Base-by-base conservation (phyloP, 2,888 invertebrate species). In the Sarcophaga variegata region DNA sequence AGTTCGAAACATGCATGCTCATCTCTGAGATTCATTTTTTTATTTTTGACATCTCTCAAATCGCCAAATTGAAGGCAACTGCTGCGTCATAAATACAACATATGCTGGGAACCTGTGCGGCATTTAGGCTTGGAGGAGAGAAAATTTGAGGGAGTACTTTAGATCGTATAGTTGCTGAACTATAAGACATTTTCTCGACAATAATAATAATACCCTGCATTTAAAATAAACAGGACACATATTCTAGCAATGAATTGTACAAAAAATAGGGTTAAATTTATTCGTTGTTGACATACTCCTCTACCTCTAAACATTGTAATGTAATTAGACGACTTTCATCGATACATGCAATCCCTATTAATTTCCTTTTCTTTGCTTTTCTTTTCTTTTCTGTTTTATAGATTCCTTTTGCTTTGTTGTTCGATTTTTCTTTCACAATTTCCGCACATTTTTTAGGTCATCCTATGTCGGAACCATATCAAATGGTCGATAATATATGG, bases 171-270 rank as follows among this genome's bases (percentile, higher is more conserved):
- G 37, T 10, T 37, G 2, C 10, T 37, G 8, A 2, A 37, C 2
- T 37, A 10, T 2, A 37, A 10, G 10, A 37, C 0, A 2, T 37
- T 2, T 37, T 37, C 10, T 0, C 10, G 2, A 37, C 8, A 37
- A 37, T 8, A 2, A 37, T 1, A 37, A 37, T 10, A 37, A 10
- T 2, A 37, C 37, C 2, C 37, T 10, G 1, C 37, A 37, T 8
- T 10, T 37, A 10, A 37, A 37, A 37, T 22, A 22, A 22, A 22
- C 22, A 22, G 1, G 22, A 22, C 22, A 22, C 22, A 37, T 6
- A 37, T 37, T 6, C 37, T 1, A 6, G 0, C 37, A 10, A 0
- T 37, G 37, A 20, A 20, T 10, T 1, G 10, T 0, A 0, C 8
- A 37, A 10, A 2, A 37, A 37, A 10, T 37, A 10, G 37, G 2